phyloP scores from a whole-genome alignment of 2,888 invertebrate species.

The Ellobium chinense region DNA sequence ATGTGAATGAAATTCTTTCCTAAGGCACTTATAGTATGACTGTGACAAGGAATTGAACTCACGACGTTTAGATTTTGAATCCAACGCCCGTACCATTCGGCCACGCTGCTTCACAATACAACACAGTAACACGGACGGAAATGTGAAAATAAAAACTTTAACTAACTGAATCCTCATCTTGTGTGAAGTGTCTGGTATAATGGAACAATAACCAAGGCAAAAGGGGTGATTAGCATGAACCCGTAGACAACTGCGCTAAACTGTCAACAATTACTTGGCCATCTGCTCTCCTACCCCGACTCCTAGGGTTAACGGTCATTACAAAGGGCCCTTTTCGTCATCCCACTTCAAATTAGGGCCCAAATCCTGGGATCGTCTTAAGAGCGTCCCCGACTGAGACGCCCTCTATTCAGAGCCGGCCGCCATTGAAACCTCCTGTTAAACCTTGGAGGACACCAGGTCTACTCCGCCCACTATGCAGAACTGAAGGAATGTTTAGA shows the following conservation, averaged over 20 bases:
- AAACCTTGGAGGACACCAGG: background rate
- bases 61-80: no score
- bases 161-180: no score
- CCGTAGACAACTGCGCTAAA: background rate
- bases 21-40: no score
- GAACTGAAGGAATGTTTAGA: no score
- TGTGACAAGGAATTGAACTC: no score
- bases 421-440: background rate
- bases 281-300: background rate
- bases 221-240: background rate
- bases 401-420: background rate
- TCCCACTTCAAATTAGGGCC: background rate
- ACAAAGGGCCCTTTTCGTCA: background rate
- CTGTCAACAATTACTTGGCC: background rate
- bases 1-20: no score
- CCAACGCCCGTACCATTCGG: no score
- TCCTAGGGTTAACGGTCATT: background rate
- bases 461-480: background rate
- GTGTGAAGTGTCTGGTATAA: no score
- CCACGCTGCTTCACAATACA: no score
- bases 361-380: background rate
- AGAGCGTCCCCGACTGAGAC: background rate
- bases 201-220: no score
- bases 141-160: no score
- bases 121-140: no score